These are phyloP conservation scores for Athene noctua DNA, from an alignment of 2,113 vertebrate species.

Conservation along the genomic window DNA sequence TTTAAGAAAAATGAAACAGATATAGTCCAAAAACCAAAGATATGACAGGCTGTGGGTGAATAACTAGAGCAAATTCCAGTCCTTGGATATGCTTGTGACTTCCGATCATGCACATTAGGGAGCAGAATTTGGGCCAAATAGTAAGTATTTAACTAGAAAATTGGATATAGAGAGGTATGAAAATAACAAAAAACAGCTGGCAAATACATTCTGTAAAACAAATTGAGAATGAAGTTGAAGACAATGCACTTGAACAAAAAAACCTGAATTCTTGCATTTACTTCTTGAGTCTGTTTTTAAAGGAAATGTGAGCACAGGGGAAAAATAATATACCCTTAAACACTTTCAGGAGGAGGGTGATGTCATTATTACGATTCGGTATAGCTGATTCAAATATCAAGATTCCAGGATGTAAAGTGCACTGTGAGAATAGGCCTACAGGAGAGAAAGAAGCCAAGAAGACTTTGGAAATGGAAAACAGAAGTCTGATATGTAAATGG, in stretches of 20 bases:
- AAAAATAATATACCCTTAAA: background rate
- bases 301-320: background rate
- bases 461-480: background rate
- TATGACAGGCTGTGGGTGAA: background rate
- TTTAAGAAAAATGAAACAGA: background rate
- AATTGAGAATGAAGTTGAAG: background rate
- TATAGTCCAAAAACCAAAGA: background rate
- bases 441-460: background rate
- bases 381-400: background rate
- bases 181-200: constrained; percentile 15
- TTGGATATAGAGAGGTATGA: background rate
- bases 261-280: background rate
- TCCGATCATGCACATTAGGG: background rate
- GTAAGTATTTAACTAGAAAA: background rate
- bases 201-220: background rate
- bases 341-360: background rate
- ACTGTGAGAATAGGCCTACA: background rate
- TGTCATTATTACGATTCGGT: background rate
- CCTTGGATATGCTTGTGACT: background rate
- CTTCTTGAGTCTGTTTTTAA: background rate
- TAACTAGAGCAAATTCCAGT: background rate
- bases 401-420: background rate
- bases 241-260: background rate
- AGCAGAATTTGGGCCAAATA: background rate
- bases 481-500: background rate